phyloP scores from a whole-genome alignment of 2,888 invertebrate genomes.

The Prosopocoilus inquinatus region DNA sequence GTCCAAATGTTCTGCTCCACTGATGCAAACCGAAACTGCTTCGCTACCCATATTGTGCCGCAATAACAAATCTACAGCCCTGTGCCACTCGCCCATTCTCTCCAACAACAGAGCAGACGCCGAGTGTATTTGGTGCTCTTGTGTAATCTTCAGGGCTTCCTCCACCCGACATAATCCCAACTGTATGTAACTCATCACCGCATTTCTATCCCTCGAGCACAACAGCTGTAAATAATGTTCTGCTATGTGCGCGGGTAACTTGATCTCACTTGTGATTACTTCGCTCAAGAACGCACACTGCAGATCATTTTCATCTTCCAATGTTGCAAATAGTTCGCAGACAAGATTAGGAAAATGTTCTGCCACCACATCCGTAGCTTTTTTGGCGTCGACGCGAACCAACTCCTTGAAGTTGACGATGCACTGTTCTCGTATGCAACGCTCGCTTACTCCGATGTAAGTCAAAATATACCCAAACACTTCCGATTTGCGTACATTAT shows the following conservation, averaged over 20 bases:
- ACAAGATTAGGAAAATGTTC: slow-evolving; percentile 55
- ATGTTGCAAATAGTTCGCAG: slow-evolving; percentile 49
- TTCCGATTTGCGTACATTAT: slow-evolving; percentile 60
- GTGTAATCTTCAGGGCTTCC: slow-evolving; percentile 63
- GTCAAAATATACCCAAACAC: slow-evolving; percentile 59
- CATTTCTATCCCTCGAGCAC: slow-evolving; percentile 56
- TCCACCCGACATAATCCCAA: slow-evolving; percentile 62
- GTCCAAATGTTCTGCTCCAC: slow-evolving; percentile 51
- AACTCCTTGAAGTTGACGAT: slow-evolving; percentile 53
- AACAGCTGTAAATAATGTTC: slow-evolving; percentile 64
- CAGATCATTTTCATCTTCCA: slow-evolving; percentile 49
- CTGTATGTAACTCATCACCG: slow-evolving; percentile 56
- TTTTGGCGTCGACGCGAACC: slow-evolving; percentile 59
- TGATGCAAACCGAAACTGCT: slow-evolving; percentile 49
- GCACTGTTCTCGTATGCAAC: slow-evolving; percentile 53
- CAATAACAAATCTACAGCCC: slow-evolving; percentile 66
- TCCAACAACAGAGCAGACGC: slow-evolving; percentile 74
- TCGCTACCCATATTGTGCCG: slow-evolving; percentile 45
- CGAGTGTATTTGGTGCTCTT: slow-evolving; percentile 60
- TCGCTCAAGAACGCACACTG: slow-evolving; percentile 61
- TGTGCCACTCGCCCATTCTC: slow-evolving; percentile 69
- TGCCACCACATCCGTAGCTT: slow-evolving; percentile 62
- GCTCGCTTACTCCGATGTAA: slow-evolving; percentile 47
- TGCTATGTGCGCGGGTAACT: slow-evolving; percentile 52
- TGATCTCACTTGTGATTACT: slow-evolving; percentile 48